Evolutionary conservation across 2,888 invertebrate species (phyloP).

Genomic region (Toxonevra muliebris): DNA sequence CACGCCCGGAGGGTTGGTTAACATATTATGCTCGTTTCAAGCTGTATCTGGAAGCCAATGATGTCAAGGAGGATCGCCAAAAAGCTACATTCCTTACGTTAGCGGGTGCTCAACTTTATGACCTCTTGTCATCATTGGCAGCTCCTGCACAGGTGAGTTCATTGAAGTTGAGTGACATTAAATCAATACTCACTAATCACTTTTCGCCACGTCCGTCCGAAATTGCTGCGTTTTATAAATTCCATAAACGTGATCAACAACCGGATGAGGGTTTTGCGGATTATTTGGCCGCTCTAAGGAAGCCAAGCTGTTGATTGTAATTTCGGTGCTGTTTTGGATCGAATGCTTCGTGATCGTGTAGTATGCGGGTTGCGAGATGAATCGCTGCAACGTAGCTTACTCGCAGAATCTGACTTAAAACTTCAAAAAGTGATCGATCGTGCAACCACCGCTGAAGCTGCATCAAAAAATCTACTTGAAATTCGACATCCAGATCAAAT

Average conservation of each 20-base stretch:
- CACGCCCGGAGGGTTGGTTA: no score
- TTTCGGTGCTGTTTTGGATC: conserved; percentile 30
- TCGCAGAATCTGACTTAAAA: conserved; percentile 23
- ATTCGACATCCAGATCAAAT: conserved; percentile 5
- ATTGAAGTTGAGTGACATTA: conserved; percentile 31
- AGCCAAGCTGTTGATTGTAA: conserved; percentile 34
- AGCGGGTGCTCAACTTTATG: conserved; percentile 33
- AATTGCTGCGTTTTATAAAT: conserved; percentile 33
- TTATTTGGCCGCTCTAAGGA: conserved; percentile 33
- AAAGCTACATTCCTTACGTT: no score
- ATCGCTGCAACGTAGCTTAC: conserved; percentile 26
- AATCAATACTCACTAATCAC: conserved; percentile 33
- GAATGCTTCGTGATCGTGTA: conserved; percentile 36
- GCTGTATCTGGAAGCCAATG: no score
- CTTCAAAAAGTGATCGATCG: conserved; percentile 13
- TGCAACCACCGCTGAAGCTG: conserved; percentile 13
- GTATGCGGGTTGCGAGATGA: conserved; percentile 39
- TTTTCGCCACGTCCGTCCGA: conserved; percentile 35
- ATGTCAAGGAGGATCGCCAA: no score
- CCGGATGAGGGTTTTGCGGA: conserved; percentile 29
- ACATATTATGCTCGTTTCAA: no score
- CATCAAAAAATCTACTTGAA: background rate
- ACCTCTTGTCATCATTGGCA: conserved; percentile 39
- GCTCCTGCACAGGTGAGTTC: conserved; percentile 34
- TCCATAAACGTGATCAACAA: conserved; percentile 33